Base-by-base conservation (phyloP, 2,113 vertebrate species). In the Alexandromys fortis region DNA sequence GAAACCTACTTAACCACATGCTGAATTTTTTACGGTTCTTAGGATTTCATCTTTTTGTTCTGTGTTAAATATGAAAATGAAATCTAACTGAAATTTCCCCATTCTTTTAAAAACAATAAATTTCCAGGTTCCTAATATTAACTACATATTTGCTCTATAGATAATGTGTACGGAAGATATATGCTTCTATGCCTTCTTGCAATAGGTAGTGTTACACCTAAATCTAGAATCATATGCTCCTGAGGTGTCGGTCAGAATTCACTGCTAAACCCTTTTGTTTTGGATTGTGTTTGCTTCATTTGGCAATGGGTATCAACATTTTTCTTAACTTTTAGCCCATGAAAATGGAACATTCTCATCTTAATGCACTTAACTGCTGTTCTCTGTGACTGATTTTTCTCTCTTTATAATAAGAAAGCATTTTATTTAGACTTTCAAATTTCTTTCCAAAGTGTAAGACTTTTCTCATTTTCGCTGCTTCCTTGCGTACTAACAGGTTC, bases 401-500 rank as follows among this genome's bases (percentile, higher is more conserved):
- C 28, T 70, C 76, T 94, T 94, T 92, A 82, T 76, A 7, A 55
- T 75, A 93, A 63, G 11, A 96, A 94, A 75, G 33, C 61, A 94
- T 94, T 96, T 86, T 77, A 93, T 72, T 94, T 77, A 91, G 26
- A 93, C 8, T 89, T 90, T 91, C 49, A 88, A 90, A 93, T 94
- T 85, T 88, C 72, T 38, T n/a, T 90, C 42, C 4, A 87, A 13
- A 30, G 28, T 93, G 28, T 93, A 88, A 77, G 13, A 88, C 63
- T 96, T 93, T 95, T 92, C 65, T 89, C 86, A 82, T 94, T 96
- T 96, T 75, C 1, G 24, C 21, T 92, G 65, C 13, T 88, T 89
- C 7, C 68, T 7, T 86, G 65, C 33, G 73, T 94, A 81, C 11
- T 72, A 77, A 92, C 21, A 87, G 89, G 91, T 55, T 95, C 30